Conservation (phyloP, 2,888 invertebrate species). For the Orchestes rusci region DNA sequence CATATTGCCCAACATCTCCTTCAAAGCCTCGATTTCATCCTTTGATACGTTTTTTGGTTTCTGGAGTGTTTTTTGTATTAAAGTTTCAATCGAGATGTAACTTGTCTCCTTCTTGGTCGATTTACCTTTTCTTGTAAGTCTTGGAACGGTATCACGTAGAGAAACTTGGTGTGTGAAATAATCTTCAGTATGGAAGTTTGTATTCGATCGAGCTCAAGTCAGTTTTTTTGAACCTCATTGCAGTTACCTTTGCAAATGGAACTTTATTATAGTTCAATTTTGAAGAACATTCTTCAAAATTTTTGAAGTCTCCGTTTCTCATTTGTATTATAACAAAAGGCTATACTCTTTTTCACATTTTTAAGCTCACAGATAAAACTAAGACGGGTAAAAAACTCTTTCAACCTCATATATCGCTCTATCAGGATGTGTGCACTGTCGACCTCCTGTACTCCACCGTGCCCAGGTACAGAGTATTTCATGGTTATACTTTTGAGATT, state of each 20-base stretch:
- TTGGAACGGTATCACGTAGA: neutral
- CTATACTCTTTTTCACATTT: constrained; percentile 18
- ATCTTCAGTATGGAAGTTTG: neutral
- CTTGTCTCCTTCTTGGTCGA: neutral
- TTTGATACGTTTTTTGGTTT: neutral
- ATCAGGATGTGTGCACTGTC: constrained; percentile 27
- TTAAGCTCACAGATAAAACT: constrained; percentile 19
- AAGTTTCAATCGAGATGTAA: neutral
- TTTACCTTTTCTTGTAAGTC: neutral
- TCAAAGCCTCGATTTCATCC: constrained; percentile 1
- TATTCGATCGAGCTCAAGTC: neutral
- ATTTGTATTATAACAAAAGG: constrained; percentile 19
- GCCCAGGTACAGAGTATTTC: constrained; percentile 27
- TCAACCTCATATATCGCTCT: constrained; percentile 22
- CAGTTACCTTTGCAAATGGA: constrained; percentile 12
- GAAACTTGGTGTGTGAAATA: neutral
- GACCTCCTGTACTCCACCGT: constrained; percentile 29
- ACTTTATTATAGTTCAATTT: constrained; percentile 14
- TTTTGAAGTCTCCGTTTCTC: constrained; percentile 16
- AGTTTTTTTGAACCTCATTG: constrained; percentile 13
- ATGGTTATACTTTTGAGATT: constrained; percentile 20
- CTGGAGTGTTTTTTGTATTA: constrained; percentile 1
- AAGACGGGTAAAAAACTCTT: constrained; percentile 23
- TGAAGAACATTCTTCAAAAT: constrained; percentile 16
- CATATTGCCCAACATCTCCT: neutral